Base-by-base conservation (phyloP, 1,140 invertebrate species). In the Leptinotarsa texana region DNA sequence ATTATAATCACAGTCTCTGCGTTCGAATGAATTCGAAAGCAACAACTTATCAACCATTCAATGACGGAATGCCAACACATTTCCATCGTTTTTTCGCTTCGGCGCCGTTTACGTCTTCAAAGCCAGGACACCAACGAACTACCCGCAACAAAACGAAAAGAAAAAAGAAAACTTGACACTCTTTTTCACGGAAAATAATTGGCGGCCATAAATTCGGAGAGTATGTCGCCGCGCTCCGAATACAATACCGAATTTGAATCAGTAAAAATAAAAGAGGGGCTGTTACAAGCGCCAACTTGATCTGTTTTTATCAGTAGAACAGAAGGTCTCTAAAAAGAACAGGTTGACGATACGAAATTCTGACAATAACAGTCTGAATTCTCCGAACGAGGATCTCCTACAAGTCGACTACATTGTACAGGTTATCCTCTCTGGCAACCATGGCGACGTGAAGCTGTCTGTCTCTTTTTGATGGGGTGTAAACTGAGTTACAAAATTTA, bases 341-440 rank as follows among this genome's bases (percentile, higher is more conserved):
- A 79, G 77, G 77, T 77, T 76, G 77, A 77, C 13, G 78, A 42
- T 42, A 42, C 73, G 81, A 83, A 82, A 82, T 83, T 83, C 82
- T 83, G 80, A 83, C 81, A 83, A 83, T 83, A 82, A 80, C 80
- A 75, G 80, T 74, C 78, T 81, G 80, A 83, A 83, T 83, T 83
- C 82, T 81, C 81, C 75, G 82, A 83, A 83, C 81, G 79, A 82
- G 80, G 82, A 83, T 83, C 81, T 83, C 78, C 80, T 79, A 80
- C 79, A 80, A 82, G 80, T 80, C 79, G 78, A 73, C 77, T 81
- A 82, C 80, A 81, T 78, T 78, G 80, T 79, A 80, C 78, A 81
- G 74, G 80, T 76, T 82, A 77, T 82, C 81, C 76, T 74, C 61
- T 71, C 71, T 78, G 49, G 71, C 63, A 66, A 49, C 61, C 71